Evolutionary conservation across 2,113 vertebrate genomes (phyloP).

Genomic region (Lipotes vexillifer): DNA sequence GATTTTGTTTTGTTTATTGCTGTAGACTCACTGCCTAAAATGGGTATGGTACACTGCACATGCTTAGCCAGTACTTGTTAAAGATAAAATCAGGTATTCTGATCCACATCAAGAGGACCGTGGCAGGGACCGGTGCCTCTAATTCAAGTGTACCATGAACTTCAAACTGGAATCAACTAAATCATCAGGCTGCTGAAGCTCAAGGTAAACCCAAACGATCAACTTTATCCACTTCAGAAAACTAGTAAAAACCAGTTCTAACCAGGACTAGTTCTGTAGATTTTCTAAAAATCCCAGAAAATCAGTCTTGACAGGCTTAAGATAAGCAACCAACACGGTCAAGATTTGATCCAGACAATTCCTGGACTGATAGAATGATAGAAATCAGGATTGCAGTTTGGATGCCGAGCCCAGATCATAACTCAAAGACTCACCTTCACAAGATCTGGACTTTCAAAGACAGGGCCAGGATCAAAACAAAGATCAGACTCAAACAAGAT

Average conservation of each 20-base stretch:
- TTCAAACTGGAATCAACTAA: not conserved
- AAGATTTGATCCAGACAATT: not conserved
- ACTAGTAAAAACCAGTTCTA: not conserved
- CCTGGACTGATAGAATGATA: not conserved
- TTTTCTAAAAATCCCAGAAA: slow-evolving; percentile 11
- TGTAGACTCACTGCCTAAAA: not conserved
- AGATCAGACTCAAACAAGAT: not conserved
- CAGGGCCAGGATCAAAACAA: not conserved
- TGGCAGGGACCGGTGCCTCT: not conserved
- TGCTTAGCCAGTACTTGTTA: not conserved
- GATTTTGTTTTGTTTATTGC: not conserved
- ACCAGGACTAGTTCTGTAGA: not conserved
- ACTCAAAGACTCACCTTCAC: not conserved
- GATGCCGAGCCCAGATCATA: not conserved
- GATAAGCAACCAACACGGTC: not conserved
- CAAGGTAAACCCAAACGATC: not conserved
- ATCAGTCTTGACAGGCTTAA: not conserved
- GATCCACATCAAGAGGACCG: not conserved
- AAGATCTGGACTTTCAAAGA: not conserved
- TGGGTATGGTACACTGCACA: not conserved
- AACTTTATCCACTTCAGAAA: not conserved
- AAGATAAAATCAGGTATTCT: not conserved
- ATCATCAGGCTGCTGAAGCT: not conserved
- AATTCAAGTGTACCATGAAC: not conserved
- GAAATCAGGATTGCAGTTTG: not conserved